Evolutionary conservation across 2,888 invertebrate genomes (phyloP), one percentile per base, ranked within the genome.

Genomic region (Elmis aenea): DNA sequence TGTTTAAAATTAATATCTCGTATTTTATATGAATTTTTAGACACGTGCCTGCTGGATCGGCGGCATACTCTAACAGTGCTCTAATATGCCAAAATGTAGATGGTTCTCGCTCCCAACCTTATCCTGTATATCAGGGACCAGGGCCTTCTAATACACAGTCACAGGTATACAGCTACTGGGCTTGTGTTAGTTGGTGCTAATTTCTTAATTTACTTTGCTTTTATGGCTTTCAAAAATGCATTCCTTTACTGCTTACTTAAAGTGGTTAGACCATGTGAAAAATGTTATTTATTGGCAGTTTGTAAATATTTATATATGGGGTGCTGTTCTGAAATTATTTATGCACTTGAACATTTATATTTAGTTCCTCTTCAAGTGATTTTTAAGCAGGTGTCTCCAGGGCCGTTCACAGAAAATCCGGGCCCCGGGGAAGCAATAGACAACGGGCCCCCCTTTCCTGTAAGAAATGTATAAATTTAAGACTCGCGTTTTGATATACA

Each of bases 111-210:
- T 58, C 63, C 44, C 59, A 62, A 35, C 54, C 60, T 26, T 64
- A 63, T 50, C 54, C 57, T 11, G 46, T 64, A 37, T 66, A 65
- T 52, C 66, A 66, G 52, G 58, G 57, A 46, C 55, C 64, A 48
- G 49, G 58, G 50, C 48, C 62, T 46, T 54, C 56, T 9, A 51
- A 51, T 29, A 50, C 60, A 37, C 57, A 56, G 42, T 49, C 53
- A 51, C 67, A 66, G 65, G 64, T 64, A 61, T 49, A 42, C 26
- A 31, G 16, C 30, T 18, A 11, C 8, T 36, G 35, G 32, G 38
- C 22, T 32, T 38, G 27, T 38, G 38, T 36, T 36, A 23, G 28
- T 34, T 13, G 10, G 35, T 16, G 9, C 23, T 34, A 20, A 2
- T 20, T 30, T 20, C 11, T 22, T 21, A 13, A n/a, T n/a, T n/a